Evolutionary conservation across 2,113 vertebrate genomes (phyloP), one percentile per base, ranked within the genome.

Genomic region (Probosciger aterrimus): DNA sequence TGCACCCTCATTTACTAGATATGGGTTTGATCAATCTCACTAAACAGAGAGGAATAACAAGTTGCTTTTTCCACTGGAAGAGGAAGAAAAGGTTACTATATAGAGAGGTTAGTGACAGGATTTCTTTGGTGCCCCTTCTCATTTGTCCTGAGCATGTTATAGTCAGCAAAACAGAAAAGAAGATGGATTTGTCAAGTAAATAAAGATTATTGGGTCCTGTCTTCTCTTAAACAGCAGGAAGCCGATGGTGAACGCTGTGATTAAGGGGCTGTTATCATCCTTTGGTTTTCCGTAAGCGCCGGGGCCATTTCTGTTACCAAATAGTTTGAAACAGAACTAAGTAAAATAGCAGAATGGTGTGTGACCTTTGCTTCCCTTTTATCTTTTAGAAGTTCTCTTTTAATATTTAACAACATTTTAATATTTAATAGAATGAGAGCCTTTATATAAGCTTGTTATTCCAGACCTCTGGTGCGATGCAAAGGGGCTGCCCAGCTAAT

Each of bases 361-460:
- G 35, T 74, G 55, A 74, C 77, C 95, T 86, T 20, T 82, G 67
- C 64, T 76, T 90, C 14, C 7, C 46, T 94, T 94, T 95, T 86
- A 87, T 95, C 73, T 93, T 90, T 7, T 6, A 63, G 37, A 69
- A 76, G 57, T 90, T 93, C 59, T 69, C 24, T 37, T 96, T 98
- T 92, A 97, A 97, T 97, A 96, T 98, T 97, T 94, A 97, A 88
- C 49, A 74, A 3, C 84, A 77, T 50, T 95, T 95, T 88, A 97
- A 97, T 95, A 95, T 95, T 96, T 95, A 90, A 87, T 84, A 6
- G 7, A 8, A 6, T 8, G 7, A 17, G 35, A 82, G 52, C 63
- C 82, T 92, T 90, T 86, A 1, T 4, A 24, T n/a, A 77, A 84
- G 60, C 86, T 91, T 75, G 80, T 91, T 96, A 67, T 92, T 67